Evolutionary conservation across 2,797 vertebrate species (phyloP), one percentile per base, ranked within the genome.

Genomic region (Thamnophis elegans): DNA sequence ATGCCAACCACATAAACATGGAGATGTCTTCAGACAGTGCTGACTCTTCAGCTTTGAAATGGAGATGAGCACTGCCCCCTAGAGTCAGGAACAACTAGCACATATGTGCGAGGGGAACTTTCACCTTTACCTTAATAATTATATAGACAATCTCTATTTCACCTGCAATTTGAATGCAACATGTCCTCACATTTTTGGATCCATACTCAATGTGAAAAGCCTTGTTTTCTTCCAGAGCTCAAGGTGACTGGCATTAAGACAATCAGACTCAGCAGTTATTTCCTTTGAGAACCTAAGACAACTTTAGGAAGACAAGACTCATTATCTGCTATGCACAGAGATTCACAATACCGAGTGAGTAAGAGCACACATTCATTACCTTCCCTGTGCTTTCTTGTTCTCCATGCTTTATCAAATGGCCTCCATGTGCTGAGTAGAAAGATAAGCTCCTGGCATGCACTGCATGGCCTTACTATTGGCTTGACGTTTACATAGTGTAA

Each of bases 381-480:
- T 91, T 92, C 16, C 22, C 36, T 20, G 1, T 51, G 91, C 56
- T 90, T 94, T 93, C 87, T 73, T 91, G 14, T 36, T 91, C 82
- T 91, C n/a, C 85, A 26, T 62, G 54, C 59, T 94, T 94, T 89
- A 65, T 91, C 91, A 90, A 94, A 92, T 65, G 56, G 36, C 89
- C 78, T 89, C 90, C 36, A 86, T 90, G 32, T 92, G 55, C 65
- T 92, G 92, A 92, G 87, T 9, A 53, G 88, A 90, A 85, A 95
- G 91, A 93, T 93, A 94, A 96, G 88, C n/a, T 91, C 28, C 11
- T 92, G 89, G 85, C 54, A 89, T 78, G 51, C 51, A 89, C 92
- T 92, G 42, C 4, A 93, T 86, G 22, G 87, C 89, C 90, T 92
- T 9, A 5, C 78, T 87, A 92, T 12, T 82, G 89, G 89, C 16